Base-by-base conservation (phyloP, 2,888 invertebrate genomes). In the Ichneumon xanthorius region DNA sequence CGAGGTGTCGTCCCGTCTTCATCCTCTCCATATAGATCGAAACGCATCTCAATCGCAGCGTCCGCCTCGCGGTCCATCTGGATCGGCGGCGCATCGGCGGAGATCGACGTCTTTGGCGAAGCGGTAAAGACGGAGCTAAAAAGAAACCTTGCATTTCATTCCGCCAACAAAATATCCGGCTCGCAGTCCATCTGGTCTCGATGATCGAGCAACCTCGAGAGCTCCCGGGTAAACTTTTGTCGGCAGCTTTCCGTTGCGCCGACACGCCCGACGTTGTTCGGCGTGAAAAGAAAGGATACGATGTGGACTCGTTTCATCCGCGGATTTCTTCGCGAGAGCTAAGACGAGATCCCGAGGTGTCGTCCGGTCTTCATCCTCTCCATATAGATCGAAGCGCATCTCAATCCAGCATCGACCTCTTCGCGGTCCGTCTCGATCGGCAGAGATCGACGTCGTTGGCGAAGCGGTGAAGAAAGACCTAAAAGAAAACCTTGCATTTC, bases 221-320 rank as follows among this genome's bases (percentile, higher is more conserved):
- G 55, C 45, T 30, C 40, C 40, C 63, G 73, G 78, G 58, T 26
- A 75, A 85, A 76, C 22, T 45, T 63, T 75, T 79, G 78, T 79
- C 75, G 79, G 79, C 82, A 76, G 71, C 73, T 85, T 78, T 58
- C 22, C 53, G 26, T 68, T 73, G 45, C 22, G 53, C 70, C n/a
- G 67, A 82, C 11, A 22, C 22, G 14, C 9, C 16, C 7, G 19
- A 6, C 33, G 48, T 26, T 19, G 50, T 45, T 45, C 37, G 78
- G 65, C 81, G 71, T 70, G 78, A 79, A 85, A 75, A 82, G 65
- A 73, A 81, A 37, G 61, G 72, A 65, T 61, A 82, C 58, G 22
- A 33, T 63, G 45, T 16, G 9, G 70, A 50, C 37, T 78, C 22
- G 19, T 48, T 78, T 70, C 55, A 22, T 19, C 70, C 61, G 30